A percentile compares a stretch with the other conserved stretches of the same genome.
Conservation (phyloP, 2,797 vertebrate genomes). For the Sardinella longiceps region DNA sequence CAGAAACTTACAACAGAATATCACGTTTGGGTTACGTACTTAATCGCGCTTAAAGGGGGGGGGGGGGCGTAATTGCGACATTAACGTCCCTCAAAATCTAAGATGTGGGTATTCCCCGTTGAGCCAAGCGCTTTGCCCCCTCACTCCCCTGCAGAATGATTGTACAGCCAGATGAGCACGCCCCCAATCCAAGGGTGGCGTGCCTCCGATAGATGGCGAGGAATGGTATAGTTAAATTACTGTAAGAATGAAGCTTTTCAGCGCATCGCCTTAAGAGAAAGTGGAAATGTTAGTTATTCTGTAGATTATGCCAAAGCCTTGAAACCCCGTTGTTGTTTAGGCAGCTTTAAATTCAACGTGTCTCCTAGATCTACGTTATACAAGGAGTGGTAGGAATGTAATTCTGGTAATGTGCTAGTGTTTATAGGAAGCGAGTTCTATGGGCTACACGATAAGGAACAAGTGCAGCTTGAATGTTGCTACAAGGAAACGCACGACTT, state of each 20-base stretch:
- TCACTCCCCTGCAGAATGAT: conserved; percentile 11
- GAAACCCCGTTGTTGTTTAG: neutral
- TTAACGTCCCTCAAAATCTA: neutral
- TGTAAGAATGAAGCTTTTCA: neutral
- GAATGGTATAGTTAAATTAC: neutral
- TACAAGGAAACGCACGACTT: no score
- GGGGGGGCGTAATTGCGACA: neutral
- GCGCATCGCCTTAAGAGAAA: neutral
- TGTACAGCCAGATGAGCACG: neutral
- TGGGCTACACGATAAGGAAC: neutral
- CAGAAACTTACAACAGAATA: neutral
- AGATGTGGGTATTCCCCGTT: neutral
- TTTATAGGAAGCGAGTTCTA: neutral
- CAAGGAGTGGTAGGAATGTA: neutral
- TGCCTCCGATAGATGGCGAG: conserved; percentile 9
- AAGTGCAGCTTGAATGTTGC: no score
- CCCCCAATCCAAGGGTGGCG: neutral
- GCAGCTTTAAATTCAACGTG: neutral
- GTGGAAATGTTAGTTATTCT: neutral
- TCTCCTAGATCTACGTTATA: neutral
- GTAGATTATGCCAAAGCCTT: neutral
- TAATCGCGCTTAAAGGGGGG: neutral
- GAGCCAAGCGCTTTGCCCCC: neutral
- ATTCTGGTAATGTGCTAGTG: neutral
- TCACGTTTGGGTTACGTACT: neutral